Evolutionary conservation across 2,113 vertebrate species (phyloP).

Genomic region (Calidris pugnax): DNA sequence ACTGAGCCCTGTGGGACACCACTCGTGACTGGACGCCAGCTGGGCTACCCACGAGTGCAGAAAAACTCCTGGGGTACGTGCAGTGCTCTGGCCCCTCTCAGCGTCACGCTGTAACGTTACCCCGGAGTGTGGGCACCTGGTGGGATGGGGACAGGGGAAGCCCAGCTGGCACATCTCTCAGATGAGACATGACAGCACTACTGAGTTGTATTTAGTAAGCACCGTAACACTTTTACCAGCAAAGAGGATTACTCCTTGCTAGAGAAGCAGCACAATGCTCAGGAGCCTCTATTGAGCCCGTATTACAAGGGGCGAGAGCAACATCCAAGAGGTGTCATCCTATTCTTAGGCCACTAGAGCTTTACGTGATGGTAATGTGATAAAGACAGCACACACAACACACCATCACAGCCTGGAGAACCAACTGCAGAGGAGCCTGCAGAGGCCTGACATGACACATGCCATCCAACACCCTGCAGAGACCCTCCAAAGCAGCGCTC

Average conservation of each 20-base stretch:
- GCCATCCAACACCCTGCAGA: neutral
- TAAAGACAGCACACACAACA: neutral
- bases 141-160: neutral
- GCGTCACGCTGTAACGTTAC: too few relatives aligned
- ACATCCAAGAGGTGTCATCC: neutral
- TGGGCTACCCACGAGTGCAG: neutral
- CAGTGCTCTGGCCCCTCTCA: neutral
- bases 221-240: neutral
- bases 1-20: too few relatives aligned
- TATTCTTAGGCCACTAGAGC: neutral
- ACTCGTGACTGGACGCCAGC: too few relatives aligned
- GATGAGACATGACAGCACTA: neutral
- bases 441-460: rapidly evolving
- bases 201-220: neutral
- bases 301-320: neutral
- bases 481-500: neutral
- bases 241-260: constrained; percentile 46
- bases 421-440: rapidly evolving
- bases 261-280: constrained; percentile 17
- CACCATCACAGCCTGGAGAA: neutral
- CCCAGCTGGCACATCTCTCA: neutral
- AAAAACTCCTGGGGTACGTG: rapidly evolving
- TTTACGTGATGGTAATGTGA: rapidly evolving
- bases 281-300: constrained; percentile 17
- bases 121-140: neutral